Percentiles rank a stretch among this genome's conserved stretches.
These are phyloP conservation scores for Planococcus citri DNA, from an alignment of 1,140 invertebrate species.

Conservation along the genomic window DNA sequence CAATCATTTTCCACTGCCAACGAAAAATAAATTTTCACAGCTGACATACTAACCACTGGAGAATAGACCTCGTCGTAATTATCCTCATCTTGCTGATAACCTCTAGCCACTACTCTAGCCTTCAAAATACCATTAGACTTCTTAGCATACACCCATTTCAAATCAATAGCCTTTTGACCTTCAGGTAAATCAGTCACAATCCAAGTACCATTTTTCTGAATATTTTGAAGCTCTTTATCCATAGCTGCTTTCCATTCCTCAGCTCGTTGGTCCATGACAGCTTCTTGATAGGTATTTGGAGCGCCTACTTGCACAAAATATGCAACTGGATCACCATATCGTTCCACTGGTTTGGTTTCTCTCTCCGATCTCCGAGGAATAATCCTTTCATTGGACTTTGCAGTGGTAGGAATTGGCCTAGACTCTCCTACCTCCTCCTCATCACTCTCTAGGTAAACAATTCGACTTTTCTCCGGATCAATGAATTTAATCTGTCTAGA, in stretches of 20 bases:
- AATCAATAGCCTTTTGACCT: constrained; percentile 24
- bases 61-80: constrained; percentile 27
- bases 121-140: constrained; percentile 27
- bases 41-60: constrained; percentile 26
- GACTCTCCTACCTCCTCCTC: not conserved
- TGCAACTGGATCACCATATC: not conserved
- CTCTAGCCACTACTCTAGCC: constrained; percentile 27
- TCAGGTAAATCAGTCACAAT: constrained; percentile 25
- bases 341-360: not conserved
- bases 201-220: constrained; percentile 28
- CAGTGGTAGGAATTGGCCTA: no score
- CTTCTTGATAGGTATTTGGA: not conserved
- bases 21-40: constrained; percentile 27
- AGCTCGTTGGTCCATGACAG: not conserved
- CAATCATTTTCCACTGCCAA: constrained; percentile 23
- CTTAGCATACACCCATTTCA: constrained; percentile 26
- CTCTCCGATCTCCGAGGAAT: not conserved
- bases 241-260: constrained; percentile 24
- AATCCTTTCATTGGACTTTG: no score
- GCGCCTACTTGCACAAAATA: not conserved
- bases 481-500: not conserved
- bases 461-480: not conserved
- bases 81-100: constrained; percentile 27
- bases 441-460: not conserved
- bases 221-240: constrained; percentile 18